Base-by-base conservation (phyloP, 1,140 invertebrate species). In the Ridgeia piscesae region DNA sequence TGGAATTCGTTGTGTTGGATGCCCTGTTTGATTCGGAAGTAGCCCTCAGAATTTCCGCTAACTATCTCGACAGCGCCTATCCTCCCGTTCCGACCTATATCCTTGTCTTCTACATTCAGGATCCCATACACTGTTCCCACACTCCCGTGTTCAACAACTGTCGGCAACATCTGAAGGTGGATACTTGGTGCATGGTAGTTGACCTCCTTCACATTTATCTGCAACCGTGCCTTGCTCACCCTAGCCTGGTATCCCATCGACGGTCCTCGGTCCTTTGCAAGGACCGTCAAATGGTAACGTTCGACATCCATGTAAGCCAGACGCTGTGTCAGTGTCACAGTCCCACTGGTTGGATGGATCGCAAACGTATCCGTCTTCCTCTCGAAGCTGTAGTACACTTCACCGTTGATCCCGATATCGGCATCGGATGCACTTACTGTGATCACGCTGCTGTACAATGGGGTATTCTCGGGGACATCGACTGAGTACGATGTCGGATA, bases 301-400 rank as follows among this genome's bases (percentile, higher is more conserved):
- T 93, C 93, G 91, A 94, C 93, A 14, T 94, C 93, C 17, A 93
- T 92, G 91, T 93, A 95, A 88, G 94, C 94, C 48, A 99, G 96
- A 33, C 97, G 97, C 94, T 98, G 97, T 1, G 98, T 98, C 11
- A 99, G 96, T 2, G 98, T 98, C 88, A 99, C 97, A 17, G 98
- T 97, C 4, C 99, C 99, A 27, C 97, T 98, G 42, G 98, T 98
- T 21, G 98, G 98, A 96, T 99, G 98, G 92, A 99, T 97, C 9
- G 98, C 98, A 95, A 99, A 99, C 93, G 97, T 97, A 93, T 98
- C 97, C 9, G 97, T 98, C 33, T 97, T 96, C 93, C 98, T 97
- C n/a, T 97, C 96, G 94, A 99, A 98, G 95, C 98, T 99, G 95
- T 99, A 99, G 96, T 99, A 99, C 94, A 99, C 98, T 96, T 99